A percentile compares a stretch with the other conserved stretches of the same genome.
Conservation (phyloP, 2,888 invertebrate species). For the Drosophila fulvimacula region DNA sequence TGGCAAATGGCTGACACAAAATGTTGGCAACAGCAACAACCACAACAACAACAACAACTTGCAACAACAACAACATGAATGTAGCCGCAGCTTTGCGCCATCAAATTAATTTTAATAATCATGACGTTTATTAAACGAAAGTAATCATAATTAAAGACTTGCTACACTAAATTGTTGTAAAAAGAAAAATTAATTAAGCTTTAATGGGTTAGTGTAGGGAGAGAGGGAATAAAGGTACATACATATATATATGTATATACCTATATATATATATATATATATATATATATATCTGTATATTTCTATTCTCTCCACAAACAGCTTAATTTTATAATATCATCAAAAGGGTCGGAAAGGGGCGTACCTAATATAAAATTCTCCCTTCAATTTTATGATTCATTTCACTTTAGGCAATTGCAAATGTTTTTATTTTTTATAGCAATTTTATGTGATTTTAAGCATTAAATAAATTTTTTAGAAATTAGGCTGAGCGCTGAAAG, state of each 20-base stretch:
- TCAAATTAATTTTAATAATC: conserved; percentile 72
- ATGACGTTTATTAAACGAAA: conserved; percentile 64
- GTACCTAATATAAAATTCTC: neutral
- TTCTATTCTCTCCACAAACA: neutral
- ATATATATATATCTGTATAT: neutral
- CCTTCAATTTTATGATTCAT: conserved; percentile 8
- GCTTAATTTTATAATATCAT: conserved; percentile 5
- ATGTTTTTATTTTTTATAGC: neutral
- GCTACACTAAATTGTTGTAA: conserved; percentile 42
- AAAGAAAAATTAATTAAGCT: conserved; percentile 62
- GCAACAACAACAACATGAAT: conserved; percentile 9
- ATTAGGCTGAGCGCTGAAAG: neutral
- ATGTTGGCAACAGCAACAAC: conserved; percentile 37
- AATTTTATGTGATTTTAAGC: conserved; percentile 1
- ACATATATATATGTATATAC: too few species aligned
- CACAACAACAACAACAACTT: conserved; percentile 11
- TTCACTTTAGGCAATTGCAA: neutral
- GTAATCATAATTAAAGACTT: conserved; percentile 62
- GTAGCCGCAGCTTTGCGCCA: conserved; percentile 46
- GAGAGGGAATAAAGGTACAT: too few species aligned
- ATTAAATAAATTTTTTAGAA: neutral
- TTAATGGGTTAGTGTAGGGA: conserved; percentile 38
- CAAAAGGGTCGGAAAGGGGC: neutral
- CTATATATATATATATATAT: neutral
- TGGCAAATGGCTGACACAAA: conserved; percentile 54